A percentile compares a stretch with the other conserved stretches of the same genome.
These are phyloP conservation scores for Geodia barretti DNA, from an alignment of 37 sponge, comb jelly and placozoan genomes.

Conservation along the genomic window DNA sequence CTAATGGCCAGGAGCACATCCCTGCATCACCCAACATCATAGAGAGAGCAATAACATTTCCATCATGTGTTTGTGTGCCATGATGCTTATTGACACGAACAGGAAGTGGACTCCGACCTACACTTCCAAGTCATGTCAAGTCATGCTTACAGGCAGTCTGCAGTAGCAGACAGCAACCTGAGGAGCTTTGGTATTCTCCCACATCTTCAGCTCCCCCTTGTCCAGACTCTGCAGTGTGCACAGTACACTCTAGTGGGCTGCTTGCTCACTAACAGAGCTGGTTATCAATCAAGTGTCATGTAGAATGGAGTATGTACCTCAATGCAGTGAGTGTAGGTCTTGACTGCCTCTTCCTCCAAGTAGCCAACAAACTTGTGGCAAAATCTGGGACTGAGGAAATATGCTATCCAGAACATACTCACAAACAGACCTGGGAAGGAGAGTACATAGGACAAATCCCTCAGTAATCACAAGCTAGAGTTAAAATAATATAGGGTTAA, in stretches of 20 bases:
- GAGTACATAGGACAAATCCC: too few species aligned
- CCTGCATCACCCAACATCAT: constrained; percentile 66
- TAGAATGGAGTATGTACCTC: too few species aligned
- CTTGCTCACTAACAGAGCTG: too few species aligned
- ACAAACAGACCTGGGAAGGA: constrained; percentile 81
- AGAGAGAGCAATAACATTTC: too few species aligned
- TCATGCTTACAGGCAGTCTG: constrained; percentile 67
- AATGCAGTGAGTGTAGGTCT: constrained; percentile 85
- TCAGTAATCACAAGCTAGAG: too few species aligned
- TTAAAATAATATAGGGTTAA: too few species aligned
- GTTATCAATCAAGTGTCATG: too few species aligned
- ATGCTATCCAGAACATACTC: constrained; percentile 68
- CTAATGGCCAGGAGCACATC: constrained; percentile 90
- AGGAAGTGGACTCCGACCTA: too few species aligned
- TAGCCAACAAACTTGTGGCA: constrained; percentile 93
- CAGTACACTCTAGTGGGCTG: too few species aligned
- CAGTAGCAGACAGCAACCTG: constrained; percentile 80
- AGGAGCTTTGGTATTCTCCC: constrained; percentile 71
- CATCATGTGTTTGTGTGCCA: background rate
- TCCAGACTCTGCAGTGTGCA: constrained; percentile 80
- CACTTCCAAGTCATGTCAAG: too few species aligned
- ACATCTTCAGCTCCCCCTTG: constrained; percentile 66
- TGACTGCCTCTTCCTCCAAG: constrained; percentile 86
- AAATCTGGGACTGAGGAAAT: constrained; percentile 80
- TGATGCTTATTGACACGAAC: too few species aligned